Evolutionary conservation across 2,888 invertebrate genomes (phyloP), one percentile per base, ranked within the genome.

Genomic region (Acrobasis repandana): DNA sequence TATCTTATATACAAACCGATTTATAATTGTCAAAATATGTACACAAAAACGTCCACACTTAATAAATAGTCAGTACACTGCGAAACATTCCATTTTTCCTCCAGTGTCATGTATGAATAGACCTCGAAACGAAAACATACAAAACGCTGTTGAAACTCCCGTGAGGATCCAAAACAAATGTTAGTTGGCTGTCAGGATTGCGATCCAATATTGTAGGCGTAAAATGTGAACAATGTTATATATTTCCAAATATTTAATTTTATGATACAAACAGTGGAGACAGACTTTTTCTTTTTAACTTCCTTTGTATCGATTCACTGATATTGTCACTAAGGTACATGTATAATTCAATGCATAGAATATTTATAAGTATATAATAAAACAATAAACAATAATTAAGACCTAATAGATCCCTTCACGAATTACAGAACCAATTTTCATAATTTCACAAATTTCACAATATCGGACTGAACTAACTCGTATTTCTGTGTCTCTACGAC

Each of bases 141-240:
- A 69, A 74, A 71, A 68, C 62, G 68, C 67, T 65, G 62, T 67
- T 63, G 61, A 71, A 76, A 72, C 60, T 52, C 73, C 67, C 75
- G 48, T 56, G 74, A 74, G 75, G 69, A 71, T 75, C 68, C 72
- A 68, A 74, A 77, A 77, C 75, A 81, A 78, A 81, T 77, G 78
- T 70, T 69, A 69, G 67, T 67, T 70, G 64, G 67, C 69, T 75
- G 78, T 77, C 76, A 75, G 72, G 68, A 67, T 63, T 59, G 65
- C 65, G 62, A 67, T 72, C 70, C 52, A 52, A 60, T 60, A 60
- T 60, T 60, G 52, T 60, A 49, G 49, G 36, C 38, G n/a, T 36
- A 43, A 52, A 52, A 56, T 18, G 56, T 43, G 38, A 61, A 65
- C 63, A 64, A 64, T 63, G 58, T 62, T 63, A 57, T 61, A 46